Evolutionary conservation across 2,888 invertebrate species (phyloP).

Genomic region (Phengaris alcon): DNA sequence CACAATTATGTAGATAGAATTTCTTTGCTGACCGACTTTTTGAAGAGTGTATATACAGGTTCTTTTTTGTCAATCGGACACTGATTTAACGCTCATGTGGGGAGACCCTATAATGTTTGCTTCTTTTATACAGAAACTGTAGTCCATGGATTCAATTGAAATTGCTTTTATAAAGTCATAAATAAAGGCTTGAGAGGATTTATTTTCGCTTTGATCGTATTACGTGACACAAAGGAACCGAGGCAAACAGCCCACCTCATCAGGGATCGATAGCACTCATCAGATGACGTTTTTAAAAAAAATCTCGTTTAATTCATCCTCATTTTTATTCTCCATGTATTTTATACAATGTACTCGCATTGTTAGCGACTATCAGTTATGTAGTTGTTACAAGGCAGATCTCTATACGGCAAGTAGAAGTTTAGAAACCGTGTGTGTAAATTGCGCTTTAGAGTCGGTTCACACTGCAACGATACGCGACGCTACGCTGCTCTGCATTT

Average conservation of each 20-base stretch:
- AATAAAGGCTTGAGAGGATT: not conserved
- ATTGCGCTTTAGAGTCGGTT: not conserved
- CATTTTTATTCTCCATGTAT: not conserved
- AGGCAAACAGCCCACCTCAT: not conserved
- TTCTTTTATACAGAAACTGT: not conserved
- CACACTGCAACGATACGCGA: no score
- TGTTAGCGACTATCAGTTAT: not conserved
- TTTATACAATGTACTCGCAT: not conserved
- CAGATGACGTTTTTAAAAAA: not conserved
- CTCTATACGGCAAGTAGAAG: not conserved
- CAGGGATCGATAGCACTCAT: slow-evolving; percentile 2
- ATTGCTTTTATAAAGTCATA: not conserved
- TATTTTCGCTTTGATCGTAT: slow-evolving; percentile 1
- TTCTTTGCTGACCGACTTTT: no score
- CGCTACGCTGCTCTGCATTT: no score
- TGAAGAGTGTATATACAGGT: not conserved
- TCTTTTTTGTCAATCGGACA: not conserved
- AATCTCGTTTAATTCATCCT: not conserved
- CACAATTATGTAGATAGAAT: no score
- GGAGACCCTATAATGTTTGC: not conserved
- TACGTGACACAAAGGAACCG: slow-evolving; percentile 1
- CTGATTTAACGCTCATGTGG: not conserved
- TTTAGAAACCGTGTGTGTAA: slow-evolving; percentile 8
- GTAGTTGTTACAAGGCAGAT: not conserved
- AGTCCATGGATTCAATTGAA: not conserved